Evolutionary conservation across 2,113 vertebrate genomes (phyloP).

Genomic region (Promerops cafer): DNA sequence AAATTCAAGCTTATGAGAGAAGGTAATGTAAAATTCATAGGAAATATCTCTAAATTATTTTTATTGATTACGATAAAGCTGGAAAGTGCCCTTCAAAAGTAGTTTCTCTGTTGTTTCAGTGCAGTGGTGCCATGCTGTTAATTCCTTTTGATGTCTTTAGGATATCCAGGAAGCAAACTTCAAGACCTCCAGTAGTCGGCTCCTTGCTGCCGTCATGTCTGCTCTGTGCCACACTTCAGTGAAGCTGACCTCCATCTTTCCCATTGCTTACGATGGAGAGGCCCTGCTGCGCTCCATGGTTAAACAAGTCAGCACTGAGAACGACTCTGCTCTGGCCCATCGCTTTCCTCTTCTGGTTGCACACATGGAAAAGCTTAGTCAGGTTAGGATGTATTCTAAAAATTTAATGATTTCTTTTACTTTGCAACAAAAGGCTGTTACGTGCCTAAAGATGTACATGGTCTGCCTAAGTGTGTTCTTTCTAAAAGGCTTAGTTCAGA

Average conservation of each 20-base stretch:
- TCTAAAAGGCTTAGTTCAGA: neutral
- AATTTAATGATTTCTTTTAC: neutral
- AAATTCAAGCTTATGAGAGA: neutral
- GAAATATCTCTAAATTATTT: neutral
- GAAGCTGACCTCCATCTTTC: slow-evolving; percentile 94
- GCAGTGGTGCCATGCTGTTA: rapidly evolving
- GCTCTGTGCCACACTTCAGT: slow-evolving; percentile 95
- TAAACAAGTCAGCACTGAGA: slow-evolving; percentile 98
- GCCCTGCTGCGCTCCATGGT: slow-evolving; percentile 89
- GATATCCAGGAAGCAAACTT: slow-evolving; percentile 98
- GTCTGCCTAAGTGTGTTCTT: neutral
- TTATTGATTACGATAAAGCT: neutral
- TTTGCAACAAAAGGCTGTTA: neutral
- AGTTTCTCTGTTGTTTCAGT: neutral
- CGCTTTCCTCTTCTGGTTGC: slow-evolving; percentile 95
- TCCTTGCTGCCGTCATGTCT: slow-evolving; percentile 97
- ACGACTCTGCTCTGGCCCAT: slow-evolving; percentile 92
- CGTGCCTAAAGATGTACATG: rapidly evolving
- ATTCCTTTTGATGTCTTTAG: slow-evolving; percentile 54
- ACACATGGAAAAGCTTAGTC: slow-evolving; percentile 98
- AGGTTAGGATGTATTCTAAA: slow-evolving; percentile 72
- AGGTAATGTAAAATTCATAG: neutral
- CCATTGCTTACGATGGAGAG: slow-evolving; percentile 96
- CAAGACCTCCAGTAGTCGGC: slow-evolving; percentile 92
- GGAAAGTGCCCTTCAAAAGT: neutral